Conservation (phyloP, 2,113 vertebrate genomes). For the Azemiops feae region DNA sequence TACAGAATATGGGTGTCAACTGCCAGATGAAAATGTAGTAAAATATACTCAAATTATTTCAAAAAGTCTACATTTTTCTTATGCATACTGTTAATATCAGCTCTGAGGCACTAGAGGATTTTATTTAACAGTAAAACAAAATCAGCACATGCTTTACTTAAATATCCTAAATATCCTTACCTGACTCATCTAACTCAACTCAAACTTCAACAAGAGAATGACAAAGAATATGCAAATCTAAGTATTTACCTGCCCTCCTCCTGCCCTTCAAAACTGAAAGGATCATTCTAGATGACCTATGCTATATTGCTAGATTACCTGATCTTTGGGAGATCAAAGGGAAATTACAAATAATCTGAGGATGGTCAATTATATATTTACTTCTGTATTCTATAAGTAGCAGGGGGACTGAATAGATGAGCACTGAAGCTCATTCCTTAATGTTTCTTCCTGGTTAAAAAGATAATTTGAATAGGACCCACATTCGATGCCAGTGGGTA, state of each 20-base stretch:
- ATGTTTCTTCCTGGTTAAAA: background rate
- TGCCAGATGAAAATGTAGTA: background rate
- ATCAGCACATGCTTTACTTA: background rate
- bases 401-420: background rate
- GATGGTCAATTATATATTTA: background rate
- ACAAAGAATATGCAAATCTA: background rate
- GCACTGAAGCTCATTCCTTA: background rate
- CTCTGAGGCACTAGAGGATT: background rate
- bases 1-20: background rate
- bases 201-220: background rate
- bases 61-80: background rate
- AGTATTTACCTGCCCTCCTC: background rate
- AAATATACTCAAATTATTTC: background rate
- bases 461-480: background rate
- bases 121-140: background rate
- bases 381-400: background rate
- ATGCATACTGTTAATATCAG: background rate
- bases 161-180: background rate
- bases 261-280: background rate
- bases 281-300: background rate
- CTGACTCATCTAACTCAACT: background rate
- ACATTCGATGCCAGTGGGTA: background rate
- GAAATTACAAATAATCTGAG: background rate
- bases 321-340: background rate
- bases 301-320: background rate